Evolutionary conservation across 2,797 vertebrate genomes (phyloP).

Genomic region (Pangasius macronema): DNA sequence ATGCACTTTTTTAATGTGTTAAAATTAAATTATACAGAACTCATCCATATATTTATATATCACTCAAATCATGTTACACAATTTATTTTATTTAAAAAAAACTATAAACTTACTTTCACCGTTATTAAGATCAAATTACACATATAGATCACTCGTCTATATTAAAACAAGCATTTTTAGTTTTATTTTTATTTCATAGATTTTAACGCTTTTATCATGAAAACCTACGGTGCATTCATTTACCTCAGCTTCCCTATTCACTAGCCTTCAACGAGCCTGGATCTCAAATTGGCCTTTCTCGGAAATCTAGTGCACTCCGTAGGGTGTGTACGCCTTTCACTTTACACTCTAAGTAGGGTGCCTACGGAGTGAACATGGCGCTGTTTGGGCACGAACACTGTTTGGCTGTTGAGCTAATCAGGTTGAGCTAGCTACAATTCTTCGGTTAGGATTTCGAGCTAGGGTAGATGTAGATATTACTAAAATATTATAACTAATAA

Average conservation of each 20-base stretch:
- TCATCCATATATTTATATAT: neutral
- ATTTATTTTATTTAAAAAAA: too few relatives aligned
- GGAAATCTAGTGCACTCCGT: neutral
- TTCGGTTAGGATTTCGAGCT: neutral
- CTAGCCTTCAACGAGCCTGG: neutral
- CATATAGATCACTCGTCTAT: too few relatives aligned
- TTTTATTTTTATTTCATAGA: neutral
- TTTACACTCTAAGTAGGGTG: neutral
- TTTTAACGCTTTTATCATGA: neutral
- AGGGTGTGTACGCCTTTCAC: neutral
- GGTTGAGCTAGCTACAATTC: conserved; percentile 15
- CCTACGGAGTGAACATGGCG: neutral
- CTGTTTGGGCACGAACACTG: neutral
- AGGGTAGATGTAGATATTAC: neutral
- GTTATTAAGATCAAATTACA: too few relatives aligned
- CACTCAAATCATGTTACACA: neutral
- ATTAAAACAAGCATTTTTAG: too few relatives aligned
- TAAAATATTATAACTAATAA: neutral
- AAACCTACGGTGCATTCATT: neutral
- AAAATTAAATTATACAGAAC: neutral
- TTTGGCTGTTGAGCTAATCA: neutral
- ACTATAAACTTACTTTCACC: too few relatives aligned
- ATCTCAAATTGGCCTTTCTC: neutral
- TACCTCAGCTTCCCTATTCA: neutral
- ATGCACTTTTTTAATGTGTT: neutral